Evolutionary conservation across 2,888 invertebrate species (phyloP), one percentile per base, ranked within the genome.

Genomic region (Megalurothrips usitatus): DNA sequence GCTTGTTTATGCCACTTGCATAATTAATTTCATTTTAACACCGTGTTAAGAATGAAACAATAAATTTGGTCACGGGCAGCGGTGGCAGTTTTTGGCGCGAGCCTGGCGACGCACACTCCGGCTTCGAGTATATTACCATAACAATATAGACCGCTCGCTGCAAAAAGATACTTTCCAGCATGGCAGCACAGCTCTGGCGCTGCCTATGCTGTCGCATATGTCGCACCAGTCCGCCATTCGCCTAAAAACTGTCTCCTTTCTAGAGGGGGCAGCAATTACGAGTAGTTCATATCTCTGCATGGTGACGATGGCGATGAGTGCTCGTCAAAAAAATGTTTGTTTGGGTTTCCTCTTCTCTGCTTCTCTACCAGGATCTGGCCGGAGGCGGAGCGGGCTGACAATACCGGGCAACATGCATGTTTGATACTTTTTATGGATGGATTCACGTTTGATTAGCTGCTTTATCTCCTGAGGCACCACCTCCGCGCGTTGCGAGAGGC

Each of bases 21-120:
- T 75, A 75, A 75, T 75, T 75, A 75, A 75, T 75, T 75, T 75
- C 23, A 26, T 75, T 75, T 75, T 75, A 75, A 75, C 68, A 75
- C 68, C 68, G 68, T 75, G 68, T 75, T 75, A 75, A 12, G 68
- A 75, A 26, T 75, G 68, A 75, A 75, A 75, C 68, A 75, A 75
- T 75, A 75, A 75, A 75, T 75, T 75, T 26, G 23, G 68, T 75
- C 68, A 75, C 68, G 68, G 68, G 23, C 68, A 26, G 68, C 68
- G 68, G 68, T 75, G 26, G 68, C 68, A 75, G 68, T 75, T 75
- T 75, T 23, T 23, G 68, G 68, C 68, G 26, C 26, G 12, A 26
- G 68, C 68, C 23, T 26, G 68, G 8, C 23, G 23, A n/a, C 1
- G 23, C 23, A 1, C 12, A 26, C 68, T 26, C 68, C 26, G 19